A percentile compares a stretch with the other conserved stretches of the same genome.
phyloP scores from a whole-genome alignment of 1,140 invertebrate species.

The Cydia fagiglandana region DNA sequence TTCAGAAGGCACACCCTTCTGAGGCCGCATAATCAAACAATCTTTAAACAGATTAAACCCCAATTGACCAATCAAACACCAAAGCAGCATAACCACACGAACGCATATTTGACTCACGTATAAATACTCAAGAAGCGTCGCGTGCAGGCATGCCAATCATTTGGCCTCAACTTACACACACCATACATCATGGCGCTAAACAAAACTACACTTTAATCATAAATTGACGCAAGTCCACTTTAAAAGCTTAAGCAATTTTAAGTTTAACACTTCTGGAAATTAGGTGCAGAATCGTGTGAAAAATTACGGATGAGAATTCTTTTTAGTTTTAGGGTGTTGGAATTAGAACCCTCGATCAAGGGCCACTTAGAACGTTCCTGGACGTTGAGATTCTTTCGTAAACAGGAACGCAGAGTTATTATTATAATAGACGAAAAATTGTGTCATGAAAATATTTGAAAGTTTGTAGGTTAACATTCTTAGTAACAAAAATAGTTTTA shows the following conservation, averaged over 20 bases:
- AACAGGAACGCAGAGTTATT: not conserved
- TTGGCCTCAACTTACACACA: not conserved
- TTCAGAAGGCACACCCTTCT: too few species aligned
- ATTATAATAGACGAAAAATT: conserved; percentile 10
- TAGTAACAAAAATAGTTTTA: not conserved
- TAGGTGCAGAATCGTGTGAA: not conserved
- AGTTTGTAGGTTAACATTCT: not conserved
- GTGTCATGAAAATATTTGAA: conserved; percentile 1
- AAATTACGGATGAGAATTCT: not conserved
- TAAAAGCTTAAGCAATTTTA: not conserved
- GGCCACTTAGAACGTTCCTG: conserved; percentile 5
- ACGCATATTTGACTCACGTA: conserved; percentile 4
- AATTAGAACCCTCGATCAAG: conserved; percentile 10
- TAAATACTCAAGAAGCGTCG: not conserved
- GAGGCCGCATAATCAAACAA: not conserved
- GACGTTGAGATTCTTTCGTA: conserved; percentile 1
- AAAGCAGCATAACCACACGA: not conserved
- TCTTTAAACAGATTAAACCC: not conserved
- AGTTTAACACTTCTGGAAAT: not conserved
- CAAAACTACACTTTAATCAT: not conserved
- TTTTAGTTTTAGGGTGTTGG: not conserved
- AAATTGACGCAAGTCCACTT: not conserved
- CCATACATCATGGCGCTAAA: conserved; percentile 18
- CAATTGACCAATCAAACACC: not conserved
- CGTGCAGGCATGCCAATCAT: conserved; percentile 15